These are phyloP conservation scores for Eristalinus aeneus DNA, from an alignment of 2,888 invertebrate genomes.

Conservation along the genomic window DNA sequence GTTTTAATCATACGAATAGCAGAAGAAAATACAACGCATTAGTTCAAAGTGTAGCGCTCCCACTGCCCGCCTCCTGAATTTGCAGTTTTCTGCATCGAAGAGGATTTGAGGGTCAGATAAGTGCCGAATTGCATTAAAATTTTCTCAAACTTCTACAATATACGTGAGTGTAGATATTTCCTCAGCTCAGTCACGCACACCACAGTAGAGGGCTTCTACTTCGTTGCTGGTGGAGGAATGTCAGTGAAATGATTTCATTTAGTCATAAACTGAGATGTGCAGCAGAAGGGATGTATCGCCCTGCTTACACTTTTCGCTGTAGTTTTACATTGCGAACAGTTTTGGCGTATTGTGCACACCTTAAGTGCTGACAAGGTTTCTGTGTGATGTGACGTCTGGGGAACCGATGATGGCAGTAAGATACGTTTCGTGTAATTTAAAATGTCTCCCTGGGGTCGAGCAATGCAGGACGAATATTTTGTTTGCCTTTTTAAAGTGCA, in stretches of 20 bases:
- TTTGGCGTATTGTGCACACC: not conserved
- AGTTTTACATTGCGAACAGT: not conserved
- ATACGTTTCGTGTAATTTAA: not conserved
- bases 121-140: not conserved
- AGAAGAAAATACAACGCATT: not conserved
- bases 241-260: not conserved
- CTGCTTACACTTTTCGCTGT: not conserved
- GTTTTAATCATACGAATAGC: slow-evolving; percentile 19
- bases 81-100: not conserved
- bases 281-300: not conserved
- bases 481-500: not conserved
- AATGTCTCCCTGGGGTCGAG: not conserved
- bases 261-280: not conserved
- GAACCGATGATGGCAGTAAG: not conserved
- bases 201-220: not conserved
- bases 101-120: slow-evolving; percentile 1
- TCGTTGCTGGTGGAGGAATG: not conserved
- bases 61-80: not conserved
- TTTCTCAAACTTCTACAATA: not conserved
- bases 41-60: not conserved
- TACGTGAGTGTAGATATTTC: not conserved
- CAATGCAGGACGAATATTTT: not conserved
- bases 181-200: not conserved
- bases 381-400: not conserved
- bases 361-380: not conserved